phyloP scores from a whole-genome alignment of 2,888 invertebrate species.

The Acrocera orbiculus region DNA sequence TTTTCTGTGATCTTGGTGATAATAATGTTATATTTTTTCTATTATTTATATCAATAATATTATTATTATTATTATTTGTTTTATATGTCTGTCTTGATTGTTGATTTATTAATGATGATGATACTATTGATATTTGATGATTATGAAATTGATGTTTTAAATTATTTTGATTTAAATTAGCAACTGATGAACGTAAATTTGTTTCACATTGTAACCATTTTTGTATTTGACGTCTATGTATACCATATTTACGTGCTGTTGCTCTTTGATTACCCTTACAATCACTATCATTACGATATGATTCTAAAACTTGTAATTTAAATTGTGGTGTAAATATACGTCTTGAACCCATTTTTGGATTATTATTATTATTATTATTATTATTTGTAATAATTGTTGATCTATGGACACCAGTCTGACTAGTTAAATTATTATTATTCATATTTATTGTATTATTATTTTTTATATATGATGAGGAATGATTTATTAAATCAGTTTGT shows the following conservation, averaged over 20 bases:
- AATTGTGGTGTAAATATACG: constrained; percentile 80
- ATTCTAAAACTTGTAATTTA: constrained; percentile 74
- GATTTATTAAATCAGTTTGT: not conserved
- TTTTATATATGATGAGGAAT: not conserved
- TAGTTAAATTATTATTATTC: constrained; percentile 4
- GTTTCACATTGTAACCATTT: constrained; percentile 81
- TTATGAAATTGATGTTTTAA: constrained; percentile 25
- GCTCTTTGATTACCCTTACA: constrained; percentile 81
- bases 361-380: constrained; percentile 13
- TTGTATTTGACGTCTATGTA: constrained; percentile 77
- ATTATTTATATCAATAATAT: constrained; percentile 12
- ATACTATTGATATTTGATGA: constrained; percentile 11
- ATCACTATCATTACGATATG: constrained; percentile 68
- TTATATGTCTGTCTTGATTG: too few relatives aligned
- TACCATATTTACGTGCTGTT: constrained; percentile 77
- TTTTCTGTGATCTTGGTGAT: constrained; percentile 3
- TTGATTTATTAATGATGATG: constrained; percentile 1
- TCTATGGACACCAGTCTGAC: not conserved
- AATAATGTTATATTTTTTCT: constrained; percentile 5
- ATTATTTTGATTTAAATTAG: constrained; percentile 30
- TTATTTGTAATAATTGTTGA: not conserved
- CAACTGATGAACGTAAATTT: constrained; percentile 55
- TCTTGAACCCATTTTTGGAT: constrained; percentile 52
- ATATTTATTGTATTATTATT: constrained; percentile 1
- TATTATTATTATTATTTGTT: not conserved